Base-by-base conservation (phyloP, 1,140 invertebrate genomes). In the Drosophila suzukii region DNA sequence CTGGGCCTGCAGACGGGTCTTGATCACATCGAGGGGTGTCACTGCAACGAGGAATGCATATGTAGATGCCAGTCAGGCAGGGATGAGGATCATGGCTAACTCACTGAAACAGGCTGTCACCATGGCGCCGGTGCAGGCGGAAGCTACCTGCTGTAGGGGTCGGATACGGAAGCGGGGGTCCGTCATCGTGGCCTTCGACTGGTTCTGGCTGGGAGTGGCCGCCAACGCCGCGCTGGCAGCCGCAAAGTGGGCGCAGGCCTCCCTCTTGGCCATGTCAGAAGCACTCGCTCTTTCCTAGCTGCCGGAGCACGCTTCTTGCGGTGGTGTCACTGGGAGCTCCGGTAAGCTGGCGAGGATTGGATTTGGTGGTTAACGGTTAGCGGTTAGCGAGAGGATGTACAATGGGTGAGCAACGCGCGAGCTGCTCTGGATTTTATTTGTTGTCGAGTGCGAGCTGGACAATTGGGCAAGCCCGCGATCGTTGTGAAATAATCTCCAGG, bases 21-120 rank as follows among this genome's bases (percentile, higher is more conserved):
- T 99, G 1, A 99, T 97, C 15, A 99, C 99, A 95, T 99, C 99
- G 72, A 99, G 93, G 0, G 99, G 99, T 8, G 99, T 99, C 92
- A 99, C 98, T 99, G 20, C 7, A 62, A 56, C 20, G 49, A 11
- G 4, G 1, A 46, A 27, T 27, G 27, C 27, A 3, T 4, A 27
- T 27, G 27, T 27, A 27, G 27, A 27, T 27, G 27, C 8, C 15
- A 43, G 15, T 43, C 8, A 43, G 8, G 3, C 15, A 5, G 24
- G 92, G 68, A 56, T 24, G n/a, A 8, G 20, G 10, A 5, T 32
- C 47, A 2, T 12, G n/a, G 10, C 1, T 34, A 10, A 93, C 93
- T 94, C 94, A 98, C 97, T 97, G 86, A 98, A 95, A 47, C 97
- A 85, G 27, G 97, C 98, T 60, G 98, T 98, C 81, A 98, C 93